Evolutionary conservation across 2,888 invertebrate species (phyloP), one percentile per base, ranked within the genome.

Genomic region (Drosophila parthenogenetica): DNA sequence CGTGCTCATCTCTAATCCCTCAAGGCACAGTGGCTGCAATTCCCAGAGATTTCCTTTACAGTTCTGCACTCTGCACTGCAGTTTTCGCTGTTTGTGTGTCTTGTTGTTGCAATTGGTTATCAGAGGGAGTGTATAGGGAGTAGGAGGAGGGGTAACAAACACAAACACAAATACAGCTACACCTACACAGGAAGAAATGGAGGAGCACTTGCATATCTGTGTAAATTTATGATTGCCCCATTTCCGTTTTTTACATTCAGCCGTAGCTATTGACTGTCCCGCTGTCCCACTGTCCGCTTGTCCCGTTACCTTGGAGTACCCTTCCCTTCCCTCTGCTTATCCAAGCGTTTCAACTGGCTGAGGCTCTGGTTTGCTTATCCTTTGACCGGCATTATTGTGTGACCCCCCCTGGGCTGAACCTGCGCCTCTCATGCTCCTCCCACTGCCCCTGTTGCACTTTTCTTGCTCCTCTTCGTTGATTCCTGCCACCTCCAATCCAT

Each of bases 141-240:
- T 40, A 48, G 48, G 35, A 22, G 16, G 59, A 37, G 39, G 49
- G 50, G 16, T 22, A 46, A 46, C 29, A 40, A 29, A 19, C 25
- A 45, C 45, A 46, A 48, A 57, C 42, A 76, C 73, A 69, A 58
- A 77, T 49, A 64, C 66, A 58, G 45, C 45, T 40, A 42, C 19
- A 62, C 46, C 54, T 46, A 57, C 29, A 55, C 39, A 55, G 35
- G 32, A 40, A 51, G 22, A 53, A 66, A 49, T 2, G 17, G 10
- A 35, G 51, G 29, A 66, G 71, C 79, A 84, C 85, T 84, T 89
- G 89, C 90, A 89, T 90, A 90, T 90, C 90, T 90, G 89, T 91
- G 91, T 89, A 90, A 91, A 91, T 91, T 91, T 91, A 91, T 91
- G 91, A 91, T 89, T 91, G 90, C 87, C 90, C 90, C 90, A 91